These are phyloP conservation scores for Calycopis cecrops DNA, from an alignment of 1,140 invertebrate species.

Conservation along the genomic window DNA sequence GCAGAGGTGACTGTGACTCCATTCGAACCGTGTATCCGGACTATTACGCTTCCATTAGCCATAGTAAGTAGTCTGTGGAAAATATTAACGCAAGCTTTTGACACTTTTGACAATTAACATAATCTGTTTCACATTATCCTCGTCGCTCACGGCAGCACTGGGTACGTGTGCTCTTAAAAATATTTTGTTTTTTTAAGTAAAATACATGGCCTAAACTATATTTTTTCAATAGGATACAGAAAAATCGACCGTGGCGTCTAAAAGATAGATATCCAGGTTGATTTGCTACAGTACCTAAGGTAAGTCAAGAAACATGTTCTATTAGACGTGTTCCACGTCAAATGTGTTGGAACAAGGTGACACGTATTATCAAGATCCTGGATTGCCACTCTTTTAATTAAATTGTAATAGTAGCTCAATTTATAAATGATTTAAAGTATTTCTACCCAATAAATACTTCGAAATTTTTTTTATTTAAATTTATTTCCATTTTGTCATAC, in stretches of 20 bases:
- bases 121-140: slow-evolving; percentile 27
- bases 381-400: slow-evolving; percentile 21
- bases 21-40: no score
- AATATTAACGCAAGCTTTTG: no score
- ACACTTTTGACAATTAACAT: no score
- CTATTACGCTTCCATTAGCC: background rate
- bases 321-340: slow-evolving; percentile 65
- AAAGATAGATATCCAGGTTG: slow-evolving; percentile 57
- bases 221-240: slow-evolving; percentile 53
- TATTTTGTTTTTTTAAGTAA: slow-evolving; percentile 38
- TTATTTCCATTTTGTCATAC: no score
- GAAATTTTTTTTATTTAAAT: no score
- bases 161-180: slow-evolving; percentile 45
- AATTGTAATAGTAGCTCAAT: slow-evolving; percentile 1
- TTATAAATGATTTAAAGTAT: background rate
- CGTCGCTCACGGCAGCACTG: slow-evolving; percentile 52
- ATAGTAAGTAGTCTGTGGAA: background rate
- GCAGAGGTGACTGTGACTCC: no score
- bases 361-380: slow-evolving; percentile 67
- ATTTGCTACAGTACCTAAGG: slow-evolving; percentile 69
- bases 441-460: no score
- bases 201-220: slow-evolving; percentile 34
- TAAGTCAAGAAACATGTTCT: slow-evolving; percentile 50
- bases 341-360: slow-evolving; percentile 73
- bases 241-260: slow-evolving; percentile 59